Evolutionary conservation across 2,113 vertebrate species (phyloP).

Genomic region (Cyprinodon variegatus): DNA sequence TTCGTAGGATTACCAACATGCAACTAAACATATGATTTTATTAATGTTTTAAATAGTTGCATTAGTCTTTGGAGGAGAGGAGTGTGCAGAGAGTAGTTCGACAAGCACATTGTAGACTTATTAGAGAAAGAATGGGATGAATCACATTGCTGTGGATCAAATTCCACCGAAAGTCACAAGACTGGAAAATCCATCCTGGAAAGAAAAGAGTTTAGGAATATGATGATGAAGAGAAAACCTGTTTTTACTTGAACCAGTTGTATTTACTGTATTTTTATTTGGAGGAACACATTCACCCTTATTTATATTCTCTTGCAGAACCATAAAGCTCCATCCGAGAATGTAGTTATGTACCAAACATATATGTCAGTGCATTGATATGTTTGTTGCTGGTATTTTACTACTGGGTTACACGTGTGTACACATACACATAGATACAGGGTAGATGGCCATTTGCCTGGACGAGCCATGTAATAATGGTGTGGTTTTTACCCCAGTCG

Average conservation of each 20-base stretch:
- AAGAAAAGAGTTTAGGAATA: constrained; percentile 21
- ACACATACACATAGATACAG: constrained; percentile 14
- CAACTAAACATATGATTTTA: background rate
- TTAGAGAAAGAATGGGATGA: constrained; percentile 36
- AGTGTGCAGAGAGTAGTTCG: constrained; percentile 3
- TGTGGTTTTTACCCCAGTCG: constrained; percentile 54
- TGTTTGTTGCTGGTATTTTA: constrained; percentile 33
- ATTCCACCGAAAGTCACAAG: constrained; percentile 46
- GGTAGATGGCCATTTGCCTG: constrained; percentile 58
- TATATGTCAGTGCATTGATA: constrained; percentile 14
- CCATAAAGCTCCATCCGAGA: constrained; percentile 5
- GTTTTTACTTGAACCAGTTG: constrained; percentile 5
- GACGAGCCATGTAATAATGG: constrained; percentile 38
- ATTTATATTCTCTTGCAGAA: constrained; percentile 13
- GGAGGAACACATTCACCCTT: constrained; percentile 3
- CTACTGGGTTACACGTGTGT: constrained; percentile 31
- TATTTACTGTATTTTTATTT: constrained; percentile 13
- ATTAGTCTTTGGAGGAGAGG: constrained; percentile 4
- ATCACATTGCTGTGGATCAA: constrained; percentile 45
- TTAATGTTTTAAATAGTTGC: background rate
- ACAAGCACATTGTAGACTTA: background rate
- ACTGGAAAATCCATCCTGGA: constrained; percentile 23
- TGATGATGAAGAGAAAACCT: constrained; percentile 14
- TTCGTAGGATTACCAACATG: background rate
- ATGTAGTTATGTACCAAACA: background rate